A percentile compares a stretch with the other conserved stretches of the same genome.
Evolutionary conservation across 2,888 invertebrate species (phyloP).

Genomic region (Elaeidobius kamerunicus): DNA sequence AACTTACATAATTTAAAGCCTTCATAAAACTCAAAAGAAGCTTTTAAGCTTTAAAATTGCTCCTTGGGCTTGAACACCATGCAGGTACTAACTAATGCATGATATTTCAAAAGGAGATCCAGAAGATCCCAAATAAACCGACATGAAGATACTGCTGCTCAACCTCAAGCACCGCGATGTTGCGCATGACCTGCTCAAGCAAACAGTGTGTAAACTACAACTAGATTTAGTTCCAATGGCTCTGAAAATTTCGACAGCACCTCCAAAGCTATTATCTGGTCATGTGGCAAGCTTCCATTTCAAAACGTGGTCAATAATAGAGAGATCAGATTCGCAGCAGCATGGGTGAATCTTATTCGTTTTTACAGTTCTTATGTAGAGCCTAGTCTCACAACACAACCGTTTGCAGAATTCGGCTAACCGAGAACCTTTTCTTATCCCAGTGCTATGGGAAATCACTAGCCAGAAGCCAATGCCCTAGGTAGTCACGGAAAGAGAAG

Average conservation of each 20-base stretch:
- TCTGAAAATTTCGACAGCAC: slow-evolving; percentile 29
- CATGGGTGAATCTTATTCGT: not conserved
- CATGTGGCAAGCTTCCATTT: slow-evolving; percentile 25
- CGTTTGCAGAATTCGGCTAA: too few relatives aligned
- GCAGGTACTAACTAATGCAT: not conserved
- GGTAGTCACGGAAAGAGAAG: too few relatives aligned
- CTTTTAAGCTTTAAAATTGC: too few relatives aligned
- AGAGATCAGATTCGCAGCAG: slow-evolving; percentile 27
- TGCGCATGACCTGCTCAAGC: slow-evolving; percentile 23
- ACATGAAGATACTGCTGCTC: slow-evolving; percentile 27
- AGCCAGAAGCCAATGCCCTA: too few relatives aligned
- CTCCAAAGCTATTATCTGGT: slow-evolving; percentile 30
- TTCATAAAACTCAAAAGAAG: too few relatives aligned
- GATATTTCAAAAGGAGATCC: not conserved
- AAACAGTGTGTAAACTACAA: slow-evolving; percentile 24
- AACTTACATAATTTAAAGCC: too few relatives aligned
- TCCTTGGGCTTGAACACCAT: not conserved
- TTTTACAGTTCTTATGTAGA: too few relatives aligned
- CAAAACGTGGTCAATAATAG: slow-evolving; percentile 16
- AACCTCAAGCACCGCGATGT: slow-evolving; percentile 33
- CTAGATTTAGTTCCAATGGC: slow-evolving; percentile 4
- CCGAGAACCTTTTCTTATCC: too few relatives aligned
- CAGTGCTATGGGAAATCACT: too few relatives aligned
- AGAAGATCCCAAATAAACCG: not conserved
- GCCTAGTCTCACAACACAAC: too few relatives aligned